Evolutionary conservation across 1,140 invertebrate species (phyloP).

Genomic region (Achroia grisella): DNA sequence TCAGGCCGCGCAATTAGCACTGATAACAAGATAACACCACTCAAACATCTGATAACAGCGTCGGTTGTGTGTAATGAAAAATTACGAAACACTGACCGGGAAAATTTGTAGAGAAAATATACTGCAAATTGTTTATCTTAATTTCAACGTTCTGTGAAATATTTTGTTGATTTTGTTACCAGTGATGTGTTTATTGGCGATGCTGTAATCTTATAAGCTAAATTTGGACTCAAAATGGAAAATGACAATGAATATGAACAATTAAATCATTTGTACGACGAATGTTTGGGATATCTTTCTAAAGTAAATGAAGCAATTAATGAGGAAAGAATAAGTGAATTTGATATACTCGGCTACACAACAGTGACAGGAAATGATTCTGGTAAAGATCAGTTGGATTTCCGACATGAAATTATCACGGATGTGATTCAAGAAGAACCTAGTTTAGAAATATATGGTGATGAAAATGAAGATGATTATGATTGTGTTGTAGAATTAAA

Average conservation of each 20-base stretch:
- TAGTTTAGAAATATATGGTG: slow-evolving; percentile 41
- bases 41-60: not conserved
- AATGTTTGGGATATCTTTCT: slow-evolving; percentile 54
- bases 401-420: not conserved
- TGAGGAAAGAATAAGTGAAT: not conserved
- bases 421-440: slow-evolving; percentile 4
- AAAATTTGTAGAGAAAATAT: slow-evolving; percentile 2
- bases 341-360: too few relatives aligned
- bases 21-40: slow-evolving; percentile 27
- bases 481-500: not conserved
- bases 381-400: slow-evolving; percentile 11
- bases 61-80: too few relatives aligned
- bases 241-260: slow-evolving; percentile 29
- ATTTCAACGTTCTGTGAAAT: not conserved
- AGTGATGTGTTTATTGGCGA: not conserved
- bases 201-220: too few relatives aligned
- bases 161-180: too few relatives aligned
- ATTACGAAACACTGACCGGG: not conserved
- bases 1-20: slow-evolving; percentile 37
- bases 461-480: slow-evolving; percentile 7
- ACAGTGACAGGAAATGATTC: slow-evolving; percentile 3
- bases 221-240: not conserved
- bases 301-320: slow-evolving; percentile 10
- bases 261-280: slow-evolving; percentile 54
- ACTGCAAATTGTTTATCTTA: too few relatives aligned